Conservation (phyloP, 2,113 vertebrate genomes). For the Takifugu flavidus region DNA sequence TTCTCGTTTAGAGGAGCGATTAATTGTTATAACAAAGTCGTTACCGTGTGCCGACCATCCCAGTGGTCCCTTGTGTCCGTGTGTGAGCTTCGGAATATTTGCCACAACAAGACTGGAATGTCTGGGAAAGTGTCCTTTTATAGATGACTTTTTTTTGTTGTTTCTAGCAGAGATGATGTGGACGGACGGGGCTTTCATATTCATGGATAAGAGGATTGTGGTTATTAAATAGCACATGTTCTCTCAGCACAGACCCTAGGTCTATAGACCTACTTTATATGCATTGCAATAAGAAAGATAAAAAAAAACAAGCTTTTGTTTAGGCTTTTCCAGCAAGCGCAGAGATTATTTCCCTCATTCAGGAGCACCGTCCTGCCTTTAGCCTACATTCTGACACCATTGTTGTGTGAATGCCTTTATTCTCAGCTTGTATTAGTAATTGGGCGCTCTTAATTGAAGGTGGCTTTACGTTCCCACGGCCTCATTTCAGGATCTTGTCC, state of each 20-base stretch:
- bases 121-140: slow-evolving; percentile 67
- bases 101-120: slow-evolving; percentile 59
- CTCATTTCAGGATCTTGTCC: slow-evolving; percentile 15
- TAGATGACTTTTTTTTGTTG: slow-evolving; percentile 52
- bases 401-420: slow-evolving; percentile 51
- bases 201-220: slow-evolving; percentile 58
- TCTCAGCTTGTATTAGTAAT: slow-evolving; percentile 46
- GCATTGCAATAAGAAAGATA: slow-evolving; percentile 50
- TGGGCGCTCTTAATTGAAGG: slow-evolving; percentile 43
- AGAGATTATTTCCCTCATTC: slow-evolving; percentile 55
- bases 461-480: slow-evolving; percentile 56
- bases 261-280: slow-evolving; percentile 39
- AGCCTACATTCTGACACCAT: slow-evolving; percentile 38
- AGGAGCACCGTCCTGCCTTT: slow-evolving; percentile 33
- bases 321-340: slow-evolving; percentile 38
- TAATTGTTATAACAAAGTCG: slow-evolving; percentile 24
- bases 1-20: slow-evolving; percentile 29
- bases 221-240: slow-evolving; percentile 49
- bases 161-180: slow-evolving; percentile 29
- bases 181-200: slow-evolving; percentile 54
- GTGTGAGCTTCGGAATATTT: slow-evolving; percentile 46
- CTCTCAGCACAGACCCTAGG: slow-evolving; percentile 19
- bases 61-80: slow-evolving; percentile 23
- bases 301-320: slow-evolving; percentile 37
- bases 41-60: slow-evolving; percentile 28